Conservation (phyloP, 2,888 invertebrate species). For the Apotomis turbidana region DNA sequence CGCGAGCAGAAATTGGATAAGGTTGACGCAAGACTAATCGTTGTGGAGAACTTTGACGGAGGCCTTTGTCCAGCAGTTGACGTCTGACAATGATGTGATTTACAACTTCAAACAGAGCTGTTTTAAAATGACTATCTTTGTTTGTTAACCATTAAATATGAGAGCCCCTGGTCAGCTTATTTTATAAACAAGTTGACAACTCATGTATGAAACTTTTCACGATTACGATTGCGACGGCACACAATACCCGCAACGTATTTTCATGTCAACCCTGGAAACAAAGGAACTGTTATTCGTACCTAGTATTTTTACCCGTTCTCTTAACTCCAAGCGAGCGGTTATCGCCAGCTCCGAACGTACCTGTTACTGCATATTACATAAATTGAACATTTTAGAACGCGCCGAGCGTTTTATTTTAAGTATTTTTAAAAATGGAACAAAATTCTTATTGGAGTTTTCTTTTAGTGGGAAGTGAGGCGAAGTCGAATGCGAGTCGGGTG, state of each 20-base stretch:
- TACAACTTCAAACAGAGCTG: no score
- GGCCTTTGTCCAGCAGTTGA: no score
- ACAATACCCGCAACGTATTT: slow-evolving; percentile 26
- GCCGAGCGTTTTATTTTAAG: slow-evolving; percentile 27
- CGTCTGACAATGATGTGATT: no score
- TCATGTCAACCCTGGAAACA: slow-evolving; percentile 35
- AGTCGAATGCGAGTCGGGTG: neutral
- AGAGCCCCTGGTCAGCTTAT: no score
- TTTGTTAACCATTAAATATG: no score
- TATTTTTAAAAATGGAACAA: slow-evolving; percentile 27
- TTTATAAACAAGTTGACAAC: neutral
- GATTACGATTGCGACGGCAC: neutral
- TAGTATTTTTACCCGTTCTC: slow-evolving; percentile 36
- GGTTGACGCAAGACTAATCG: no score
- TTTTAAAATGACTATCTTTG: no score
- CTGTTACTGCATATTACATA: slow-evolving; percentile 44
- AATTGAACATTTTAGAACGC: slow-evolving; percentile 36
- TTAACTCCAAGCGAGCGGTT: slow-evolving; percentile 34
- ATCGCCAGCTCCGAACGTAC: slow-evolving; percentile 39
- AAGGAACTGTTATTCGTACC: slow-evolving; percentile 30
- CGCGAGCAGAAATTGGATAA: no score
- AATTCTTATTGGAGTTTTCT: slow-evolving; percentile 29
- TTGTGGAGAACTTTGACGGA: no score
- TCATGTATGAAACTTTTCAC: neutral
- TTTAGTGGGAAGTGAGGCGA: slow-evolving; percentile 1